Evolutionary conservation across 2,797 vertebrate genomes (phyloP), one percentile per base, ranked within the genome.

Genomic region (Peromyscus nudipes): DNA sequence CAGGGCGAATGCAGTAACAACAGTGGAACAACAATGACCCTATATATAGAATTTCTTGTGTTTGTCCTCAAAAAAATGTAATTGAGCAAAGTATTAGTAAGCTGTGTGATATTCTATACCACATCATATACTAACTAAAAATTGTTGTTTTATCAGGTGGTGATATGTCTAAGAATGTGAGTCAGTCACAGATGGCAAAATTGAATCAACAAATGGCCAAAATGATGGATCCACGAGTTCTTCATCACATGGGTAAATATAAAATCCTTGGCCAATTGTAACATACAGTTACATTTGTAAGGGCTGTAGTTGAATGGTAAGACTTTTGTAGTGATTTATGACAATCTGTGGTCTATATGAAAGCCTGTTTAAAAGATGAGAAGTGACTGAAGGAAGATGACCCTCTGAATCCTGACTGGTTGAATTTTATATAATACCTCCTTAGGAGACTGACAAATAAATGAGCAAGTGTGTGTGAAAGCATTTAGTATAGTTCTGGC

Each of bases 131-230:
- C 29, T 89, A 23, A 95, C 11, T 55, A 34, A 92, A 86, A 79
- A n/a, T 17, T 1, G 84, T 90, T 95, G 89, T 77, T 97, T 67
- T 80, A 76, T 98, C 97, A 98, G 99, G 99, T 23, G 99, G 99
- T 90, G 99, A 99, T 98, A 99, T 99, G 99, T 99, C 99, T 31
- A 99, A 99, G 99, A 99, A 99, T 73, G 99, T 99, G 96, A 99
- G 99, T 98, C 99, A 99, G 17, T 99, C 99, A 96, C 99, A 99
- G 98, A 98, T 99, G 99, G 99, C 99, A 94, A 99, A 99, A 98
- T 98, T 99, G 93, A 99, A 99, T 98, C 99, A 99, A 98, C 99
- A 99, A 98, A 99, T 99, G 99, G 99, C 99, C 89, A 99, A 99
- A 98, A 99, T 99, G 99, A 99, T 99, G 99, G 99, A 99, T 98